Base-by-base conservation (phyloP, 2,888 invertebrate genomes). In the Ornithoptera priamus region DNA sequence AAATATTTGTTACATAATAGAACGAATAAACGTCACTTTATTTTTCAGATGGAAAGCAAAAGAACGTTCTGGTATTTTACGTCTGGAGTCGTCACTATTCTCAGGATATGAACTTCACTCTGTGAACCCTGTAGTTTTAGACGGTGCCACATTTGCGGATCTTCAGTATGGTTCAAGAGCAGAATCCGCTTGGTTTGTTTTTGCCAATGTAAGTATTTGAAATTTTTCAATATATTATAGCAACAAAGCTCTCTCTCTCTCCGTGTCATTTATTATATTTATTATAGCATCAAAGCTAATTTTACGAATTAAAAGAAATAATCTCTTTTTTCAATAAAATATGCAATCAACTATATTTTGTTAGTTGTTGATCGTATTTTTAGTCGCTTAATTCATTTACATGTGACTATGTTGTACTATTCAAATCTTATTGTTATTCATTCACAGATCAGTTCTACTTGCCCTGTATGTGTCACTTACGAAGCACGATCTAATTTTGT, bases 151-250 rank as follows among this genome's bases (percentile, higher is more conserved):
- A 0, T 93, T 94, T 75, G 93, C 94, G 10, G 94, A 94, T 75
- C 85, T 94, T 72, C 94, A 94, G 72, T 94, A 94, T 74, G 94
- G 94, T 8, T 94, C 93, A 7, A 88, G 93, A 71, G 93, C 93
- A 17, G 94, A 95, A 78, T 93, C 93, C 15, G 89, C 94, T 15
- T 95, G 95, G 95, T 95, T 95, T 81, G 93, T 94, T 61, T 94
- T 95, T 81, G 93, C 94, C 24, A 95, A 95, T 80, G 94, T 95
- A 82, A 93, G 93, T 90, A 67, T 58, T 5, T 46, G 0, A 46
- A 46, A 46, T 46, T 46, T 1, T 46, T 46, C 46, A 15, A 2
- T 46, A 15, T 15, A 46, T 15, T 46, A 46, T 10, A 12, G 2
- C 15, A 46, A 15, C 15, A 15, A 15, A 15, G 15, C 15, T 3